These are phyloP conservation scores for Ciconia boyciana DNA, from an alignment of 2,113 vertebrate genomes.

Conservation along the genomic window DNA sequence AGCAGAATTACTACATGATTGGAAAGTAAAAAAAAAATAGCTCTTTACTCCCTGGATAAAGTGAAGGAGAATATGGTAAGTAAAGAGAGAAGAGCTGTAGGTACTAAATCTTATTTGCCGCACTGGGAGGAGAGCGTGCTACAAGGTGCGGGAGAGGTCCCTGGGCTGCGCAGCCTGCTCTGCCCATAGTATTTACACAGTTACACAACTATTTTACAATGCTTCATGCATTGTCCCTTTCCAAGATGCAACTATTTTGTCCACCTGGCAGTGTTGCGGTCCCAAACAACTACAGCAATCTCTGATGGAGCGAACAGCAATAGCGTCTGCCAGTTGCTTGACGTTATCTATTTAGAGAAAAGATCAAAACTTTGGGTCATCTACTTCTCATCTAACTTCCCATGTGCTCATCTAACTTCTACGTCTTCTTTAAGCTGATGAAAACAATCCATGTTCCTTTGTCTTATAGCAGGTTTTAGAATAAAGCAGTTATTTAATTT, in stretches of 20 bases:
- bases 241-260: neutral
- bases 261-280: neutral
- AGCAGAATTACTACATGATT: neutral
- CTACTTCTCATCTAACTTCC: neutral
- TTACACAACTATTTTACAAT: neutral
- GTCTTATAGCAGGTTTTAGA: neutral
- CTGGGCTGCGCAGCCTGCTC: rapidly evolving
- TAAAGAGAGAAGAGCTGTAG: neutral
- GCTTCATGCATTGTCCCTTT: neutral
- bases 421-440: neutral
- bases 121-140: neutral
- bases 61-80: neutral
- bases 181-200: neutral
- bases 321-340: neutral
- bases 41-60: neutral
- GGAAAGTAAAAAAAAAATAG: neutral
- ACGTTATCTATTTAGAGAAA: neutral
- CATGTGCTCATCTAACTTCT: neutral
- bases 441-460: neutral
- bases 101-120: neutral
- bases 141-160: neutral
- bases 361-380: neutral
- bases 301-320: neutral
- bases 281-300: neutral
- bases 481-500: neutral